Base-by-base conservation (phyloP, 2,113 vertebrate genomes). In the Balaenoptera acutorostrata region DNA sequence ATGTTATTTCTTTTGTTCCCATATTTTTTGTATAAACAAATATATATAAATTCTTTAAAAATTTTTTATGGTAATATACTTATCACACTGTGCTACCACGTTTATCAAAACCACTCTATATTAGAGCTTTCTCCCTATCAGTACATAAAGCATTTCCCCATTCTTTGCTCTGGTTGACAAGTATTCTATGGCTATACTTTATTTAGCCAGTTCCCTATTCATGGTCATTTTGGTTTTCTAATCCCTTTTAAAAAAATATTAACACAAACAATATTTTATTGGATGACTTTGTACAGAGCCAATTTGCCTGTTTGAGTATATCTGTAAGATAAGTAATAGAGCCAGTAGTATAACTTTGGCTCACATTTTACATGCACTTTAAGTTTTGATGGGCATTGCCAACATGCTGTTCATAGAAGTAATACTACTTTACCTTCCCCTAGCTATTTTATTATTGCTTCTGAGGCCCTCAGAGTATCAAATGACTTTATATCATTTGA, bases 401-500 rank as follows among this genome's bases (percentile, higher is more conserved):
- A 91, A 80, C 61, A 78, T 49, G 14, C 27, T 68, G 49, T 81
- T 57, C 69, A 63, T 29, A 81, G 59, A 91, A 93, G 31, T 81
- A 80, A 75, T 11, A 52, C 25, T 92, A 68, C 86, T 88, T 93
- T 90, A 72, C 44, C 82, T 95, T 95, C 52, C 29, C 39, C 44
- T 5, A 18, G 39, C 36, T 95, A 83, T 90, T 93, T 97, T 69
- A 68, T 6, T 44, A 55, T 81, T 97, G 52, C 44, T 95, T 95
- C 88, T 7, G 36, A 83, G 72, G 44, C 20, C 17, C n/a, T 83
- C 81, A 97, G 85, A 93, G 20, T 39, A 85, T 72, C 55, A 59
- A 63, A 49, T 96, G 81, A 72, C 21, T 96, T 96, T 61, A 12
- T 85, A 21, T 69, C 61, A 78, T 87, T 96, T 88, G 74, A 88